Evolutionary conservation across 1,140 invertebrate genomes (phyloP).

Genomic region (Ceratina australensis): DNA sequence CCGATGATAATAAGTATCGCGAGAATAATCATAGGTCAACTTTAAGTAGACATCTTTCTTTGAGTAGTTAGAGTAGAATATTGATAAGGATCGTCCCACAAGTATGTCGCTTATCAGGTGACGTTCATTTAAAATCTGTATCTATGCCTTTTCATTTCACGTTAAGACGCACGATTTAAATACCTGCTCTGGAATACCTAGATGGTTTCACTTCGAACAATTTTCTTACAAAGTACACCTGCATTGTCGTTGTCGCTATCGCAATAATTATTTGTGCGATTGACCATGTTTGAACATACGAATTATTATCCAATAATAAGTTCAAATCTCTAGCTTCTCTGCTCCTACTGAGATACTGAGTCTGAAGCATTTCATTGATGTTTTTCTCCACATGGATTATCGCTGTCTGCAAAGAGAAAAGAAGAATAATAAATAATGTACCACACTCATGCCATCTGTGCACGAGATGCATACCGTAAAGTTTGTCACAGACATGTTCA

Average conservation of each 20-base stretch:
- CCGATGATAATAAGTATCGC: no score
- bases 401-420: slow-evolving; percentile 82
- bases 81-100: no score
- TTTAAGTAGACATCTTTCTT: no score
- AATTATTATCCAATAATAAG: slow-evolving; percentile 90
- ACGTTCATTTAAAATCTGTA: no score
- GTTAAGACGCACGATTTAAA: slow-evolving; percentile 70
- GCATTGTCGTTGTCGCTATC: slow-evolving; percentile 85
- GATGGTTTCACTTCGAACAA: slow-evolving; percentile 89
- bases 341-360: slow-evolving; percentile 88
- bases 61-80: no score
- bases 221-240: slow-evolving; percentile 94
- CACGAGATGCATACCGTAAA: slow-evolving; percentile 86
- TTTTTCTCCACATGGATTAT: slow-evolving; percentile 89
- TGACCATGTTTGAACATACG: slow-evolving; percentile 93
- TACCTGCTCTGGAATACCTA: slow-evolving; percentile 82
- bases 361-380: slow-evolving; percentile 91
- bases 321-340: slow-evolving; percentile 90
- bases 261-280: slow-evolving; percentile 92
- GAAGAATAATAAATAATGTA: slow-evolving; percentile 46
- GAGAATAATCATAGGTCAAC: no score
- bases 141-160: no score
- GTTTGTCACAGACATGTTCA: slow-evolving; percentile 93
- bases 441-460: background rate
- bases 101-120: no score